These are phyloP conservation scores for Leptopilina myrica DNA, from an alignment of 2,888 invertebrate species.

Conservation along the genomic window DNA sequence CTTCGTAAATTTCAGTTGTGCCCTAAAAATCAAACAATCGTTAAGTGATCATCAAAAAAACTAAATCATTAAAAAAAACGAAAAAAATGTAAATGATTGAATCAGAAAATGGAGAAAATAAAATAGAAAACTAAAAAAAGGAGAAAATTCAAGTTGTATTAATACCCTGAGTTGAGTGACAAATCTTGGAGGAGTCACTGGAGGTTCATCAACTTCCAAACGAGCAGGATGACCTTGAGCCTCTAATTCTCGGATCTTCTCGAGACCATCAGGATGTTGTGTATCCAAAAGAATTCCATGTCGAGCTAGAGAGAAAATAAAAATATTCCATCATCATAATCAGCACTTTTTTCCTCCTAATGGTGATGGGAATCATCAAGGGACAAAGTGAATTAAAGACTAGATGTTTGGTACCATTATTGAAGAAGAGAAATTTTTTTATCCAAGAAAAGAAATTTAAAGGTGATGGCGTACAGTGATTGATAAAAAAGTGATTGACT, in stretches of 20 bases:
- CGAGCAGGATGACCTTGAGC: slow-evolving; percentile 89
- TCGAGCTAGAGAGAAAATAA: slow-evolving; percentile 79
- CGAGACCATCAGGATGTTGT: slow-evolving; percentile 94
- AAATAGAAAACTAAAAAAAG: not conserved
- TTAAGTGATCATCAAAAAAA: not conserved
- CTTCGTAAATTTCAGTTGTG: slow-evolving; percentile 92
- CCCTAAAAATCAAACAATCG: slow-evolving; percentile 78
- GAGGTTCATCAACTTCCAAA: slow-evolving; percentile 89
- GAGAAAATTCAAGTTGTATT: not conserved
- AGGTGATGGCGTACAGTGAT: slow-evolving; percentile 41
- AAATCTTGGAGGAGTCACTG: slow-evolving; percentile 88
- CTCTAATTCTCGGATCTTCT: slow-evolving; percentile 93
- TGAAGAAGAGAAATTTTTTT: slow-evolving; percentile 43
- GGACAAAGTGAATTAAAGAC: slow-evolving; percentile 39
- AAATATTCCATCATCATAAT: not conserved
- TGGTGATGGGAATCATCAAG: slow-evolving; percentile 10
- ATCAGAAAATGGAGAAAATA: not conserved
- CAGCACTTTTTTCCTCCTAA: slow-evolving; percentile 13
- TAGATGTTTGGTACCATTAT: slow-evolving; percentile 47
- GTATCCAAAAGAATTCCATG: slow-evolving; percentile 92
- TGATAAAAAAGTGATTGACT: slow-evolving; percentile 19
- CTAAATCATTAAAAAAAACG: not conserved
- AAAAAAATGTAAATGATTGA: not conserved
- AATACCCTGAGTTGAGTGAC: slow-evolving; percentile 85
- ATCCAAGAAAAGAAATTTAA: not conserved